These are phyloP conservation scores for Dexiosoma caninum DNA, from an alignment of 2,888 invertebrate species.

Conservation along the genomic window DNA sequence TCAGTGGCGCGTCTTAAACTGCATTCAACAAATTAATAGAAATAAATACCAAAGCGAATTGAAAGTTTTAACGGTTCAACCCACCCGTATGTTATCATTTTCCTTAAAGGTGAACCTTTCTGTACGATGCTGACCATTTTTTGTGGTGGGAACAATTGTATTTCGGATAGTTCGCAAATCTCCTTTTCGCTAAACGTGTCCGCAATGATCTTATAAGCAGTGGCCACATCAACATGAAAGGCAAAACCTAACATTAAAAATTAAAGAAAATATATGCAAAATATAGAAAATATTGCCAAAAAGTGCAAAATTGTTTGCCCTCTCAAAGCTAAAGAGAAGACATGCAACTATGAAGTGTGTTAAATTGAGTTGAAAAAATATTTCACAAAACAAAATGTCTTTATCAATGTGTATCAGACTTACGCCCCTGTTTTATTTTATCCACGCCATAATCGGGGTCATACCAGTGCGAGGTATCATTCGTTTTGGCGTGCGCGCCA, in stretches of 20 bases:
- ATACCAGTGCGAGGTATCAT: slow-evolving; percentile 78
- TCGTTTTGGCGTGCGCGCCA: slow-evolving; percentile 71
- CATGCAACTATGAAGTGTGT: too few species aligned
- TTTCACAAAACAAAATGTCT: too few species aligned
- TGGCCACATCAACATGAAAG: slow-evolving; percentile 83
- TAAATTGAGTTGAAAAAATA: too few species aligned
- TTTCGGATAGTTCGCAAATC: slow-evolving; percentile 83
- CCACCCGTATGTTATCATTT: slow-evolving; percentile 82
- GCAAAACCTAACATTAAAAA: slow-evolving; percentile 80
- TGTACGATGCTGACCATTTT: slow-evolving; percentile 80
- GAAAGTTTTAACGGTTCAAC: too few species aligned
- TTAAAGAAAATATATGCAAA: too few species aligned
- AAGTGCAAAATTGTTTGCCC: too few species aligned
- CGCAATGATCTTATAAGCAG: slow-evolving; percentile 83
- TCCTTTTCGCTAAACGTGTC: slow-evolving; percentile 82
- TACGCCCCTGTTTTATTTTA: slow-evolving; percentile 80
- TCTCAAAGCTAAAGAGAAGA: too few species aligned
- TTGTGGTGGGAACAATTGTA: slow-evolving; percentile 81
- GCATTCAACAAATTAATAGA: not conserved
- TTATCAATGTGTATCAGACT: slow-evolving; percentile 42
- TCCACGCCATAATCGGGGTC: slow-evolving; percentile 80
- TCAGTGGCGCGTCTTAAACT: slow-evolving; percentile 81
- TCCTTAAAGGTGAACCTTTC: slow-evolving; percentile 82
- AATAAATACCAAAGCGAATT: not conserved
- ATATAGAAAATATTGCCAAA: too few species aligned